Evolutionary conservation across 2,888 invertebrate genomes (phyloP), one percentile per base, ranked within the genome.

Genomic region (Tetranychus piercei): DNA sequence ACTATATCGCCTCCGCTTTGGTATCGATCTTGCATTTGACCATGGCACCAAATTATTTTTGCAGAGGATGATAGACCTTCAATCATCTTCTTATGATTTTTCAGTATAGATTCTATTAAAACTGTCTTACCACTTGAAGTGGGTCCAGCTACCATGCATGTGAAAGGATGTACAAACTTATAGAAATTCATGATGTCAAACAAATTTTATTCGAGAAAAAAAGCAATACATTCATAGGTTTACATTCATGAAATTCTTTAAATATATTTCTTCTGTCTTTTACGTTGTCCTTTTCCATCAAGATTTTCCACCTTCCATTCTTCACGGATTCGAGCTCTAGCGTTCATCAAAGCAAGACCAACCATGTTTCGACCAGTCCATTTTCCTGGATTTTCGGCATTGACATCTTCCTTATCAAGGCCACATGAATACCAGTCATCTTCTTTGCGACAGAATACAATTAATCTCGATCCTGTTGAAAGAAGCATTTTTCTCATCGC

Each of bases 81-180:
- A 43, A 74, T 7, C 8, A 15, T 20, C 1, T 44, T n/a, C 23
- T 72, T 18, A 74, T 65, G 44, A 72, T 74, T 71, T 64, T 72
- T 18, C 1, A 74, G 1, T 1, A 74, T 55, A 23, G 43, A 34
- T 43, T 71, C 22, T 7, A 74, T 65, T 43, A 74, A 43, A 20
- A 66, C 66, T 7, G 74, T 74, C 34, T 74, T 74, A 34, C 74
- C 74, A 72, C 74, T 74, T 65, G 71, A 71, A 18, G 74, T 74
- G 3, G 71, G 74, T n/a, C 74, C 74, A 4, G 74, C 71, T 20
- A 71, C 15, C 72, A 74, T 74, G 20, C 64, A 71, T 1, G 74
- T 74, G 8, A 74, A 74, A 23, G 74, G 74, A 34, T 74, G 74
- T 18, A 71, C 22, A 44, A 74, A 74, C 6, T 11, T 15, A 1